Base-by-base conservation (phyloP, 2,113 vertebrate species). In the Pterophyllum scalare region DNA sequence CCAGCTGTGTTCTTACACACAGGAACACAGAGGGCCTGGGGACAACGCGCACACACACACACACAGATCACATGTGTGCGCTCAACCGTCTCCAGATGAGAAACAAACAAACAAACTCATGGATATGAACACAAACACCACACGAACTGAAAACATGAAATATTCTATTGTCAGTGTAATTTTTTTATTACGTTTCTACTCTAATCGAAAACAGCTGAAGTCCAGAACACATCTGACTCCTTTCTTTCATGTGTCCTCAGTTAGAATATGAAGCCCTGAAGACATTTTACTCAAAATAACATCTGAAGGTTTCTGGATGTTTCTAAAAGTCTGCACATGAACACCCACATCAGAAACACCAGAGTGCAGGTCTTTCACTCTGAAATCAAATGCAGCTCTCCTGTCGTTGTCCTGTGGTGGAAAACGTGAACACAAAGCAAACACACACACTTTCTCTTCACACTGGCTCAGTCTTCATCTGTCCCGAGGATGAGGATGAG, bases 1-100 rank as follows among this genome's bases (percentile, higher is more conserved):
- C 93, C 94, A 94, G 94, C 94, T 94, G 94, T 92, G 93, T 92
- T 94, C 94, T 89, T 86, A 93, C 89, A 88, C 83, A 92, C 88
- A 89, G 89, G 91, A 93, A 94, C 94, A 94, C 72, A 1, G 7
- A 90, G 82, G 77, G 90, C 93, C 94, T 38, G 78, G 84, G 92
- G 93, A 92, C 87, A 57, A 80, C 84, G 72, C 81, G 77, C 62
- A 67, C 65, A 59, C 60, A 80, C 33, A 82, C 40, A 70, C 52
- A 57, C 54, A 83, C 75, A 43, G 61, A 79, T 72, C 83, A 80
- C 77, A 79, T 43, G 58, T 33, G 46, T 58, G 75, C 81, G 67
- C 31, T 82, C 31, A 10, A 70, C 62, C 59, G 4, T 86, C 28
- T 61, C 59, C 12, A 26, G 11, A 89, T 76, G 74, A 78, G 61